Evolutionary conservation across 2,888 invertebrate genomes (phyloP), one percentile per base, ranked within the genome.

Genomic region (Gisinianus flammeolus): DNA sequence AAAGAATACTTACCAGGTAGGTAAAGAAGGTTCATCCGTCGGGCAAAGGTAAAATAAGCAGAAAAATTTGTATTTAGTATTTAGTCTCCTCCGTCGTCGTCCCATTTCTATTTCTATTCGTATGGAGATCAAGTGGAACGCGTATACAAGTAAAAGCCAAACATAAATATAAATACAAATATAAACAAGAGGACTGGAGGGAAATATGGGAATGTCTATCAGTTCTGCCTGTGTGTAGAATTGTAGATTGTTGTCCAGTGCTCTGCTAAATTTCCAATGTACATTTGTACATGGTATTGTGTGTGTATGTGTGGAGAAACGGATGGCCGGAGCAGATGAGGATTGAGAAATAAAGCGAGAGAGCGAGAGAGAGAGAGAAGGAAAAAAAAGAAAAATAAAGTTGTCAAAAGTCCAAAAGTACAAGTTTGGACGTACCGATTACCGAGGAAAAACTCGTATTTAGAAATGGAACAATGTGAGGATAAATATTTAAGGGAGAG

Each of bases 401-500:
- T 24, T 24, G 26, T 62, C 22, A 62, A 62, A 24, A 77, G 74
- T 78, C 76, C 5, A 35, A 5, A 44, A 16, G 44, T 44, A 44
- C 44, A 12, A 44, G 2, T 44, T 2, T 44, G 19, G 2, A 6
- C 44, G 19, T 44, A 44, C 44, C 16, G 19, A 44, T 16, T 44
- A 44, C 44, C 2, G 19, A 19, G 44, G 12, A 5, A 35, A 35
- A 12, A 35, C 35, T n/a, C n/a, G n/a, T n/a, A n/a, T n/a, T n/a
- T n/a, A n/a, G n/a, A n/a, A n/a, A n/a, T n/a, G n/a, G n/a, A n/a
- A n/a, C n/a, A n/a, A n/a, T n/a, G n/a, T n/a, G n/a, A 35, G 77
- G 77, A 80, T 80, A 81, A 81, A 80, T 80, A 81, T 81, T 80
- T 79, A 80, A 79, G 75, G 79, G 79, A 44, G 12, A 12, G 19